Percentiles rank a stretch among this genome's conserved stretches.
These are phyloP conservation scores for Plecotus auritus DNA, from an alignment of 2,113 vertebrate genomes.

Conservation along the genomic window DNA sequence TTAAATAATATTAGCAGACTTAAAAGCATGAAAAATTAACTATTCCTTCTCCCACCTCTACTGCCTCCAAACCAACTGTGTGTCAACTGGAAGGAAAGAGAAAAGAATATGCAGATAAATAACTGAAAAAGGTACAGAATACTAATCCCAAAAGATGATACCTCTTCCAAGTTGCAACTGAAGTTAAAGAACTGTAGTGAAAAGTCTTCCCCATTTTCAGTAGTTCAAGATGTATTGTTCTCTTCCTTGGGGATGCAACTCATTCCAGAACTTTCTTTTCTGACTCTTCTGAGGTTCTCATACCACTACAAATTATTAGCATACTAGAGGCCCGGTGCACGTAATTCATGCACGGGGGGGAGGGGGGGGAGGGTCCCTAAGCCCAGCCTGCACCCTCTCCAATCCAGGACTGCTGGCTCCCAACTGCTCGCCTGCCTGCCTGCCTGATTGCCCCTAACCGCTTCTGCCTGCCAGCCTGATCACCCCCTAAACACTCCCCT, in stretches of 20 bases:
- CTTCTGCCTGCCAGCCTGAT: too few relatives aligned
- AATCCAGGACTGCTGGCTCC: too few relatives aligned
- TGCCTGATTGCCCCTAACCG: too few relatives aligned
- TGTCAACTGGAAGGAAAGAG: neutral
- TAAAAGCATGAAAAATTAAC: conserved; percentile 24
- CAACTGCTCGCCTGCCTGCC: too few relatives aligned
- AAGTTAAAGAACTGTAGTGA: neutral
- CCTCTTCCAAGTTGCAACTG: neutral
- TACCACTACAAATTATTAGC: neutral
- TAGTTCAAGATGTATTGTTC: neutral
- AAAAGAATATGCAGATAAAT: neutral
- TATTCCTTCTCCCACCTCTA: neutral
- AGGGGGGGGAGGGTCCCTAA: too few relatives aligned
- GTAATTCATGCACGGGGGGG: too few relatives aligned
- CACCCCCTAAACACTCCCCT: too few relatives aligned
- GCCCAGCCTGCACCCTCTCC: too few relatives aligned
- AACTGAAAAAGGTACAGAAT: neutral
- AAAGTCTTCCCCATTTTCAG: neutral
- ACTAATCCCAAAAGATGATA: neutral
- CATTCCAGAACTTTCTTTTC: conserved; percentile 11
- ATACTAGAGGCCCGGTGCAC: neutral
- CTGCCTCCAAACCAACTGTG: neutral
- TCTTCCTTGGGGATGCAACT: neutral
- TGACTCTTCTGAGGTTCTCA: neutral
- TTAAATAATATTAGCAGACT: neutral